These are phyloP conservation scores for Dicrostonyx torquatus DNA, from an alignment of 2,797 vertebrate genomes.

Conservation along the genomic window DNA sequence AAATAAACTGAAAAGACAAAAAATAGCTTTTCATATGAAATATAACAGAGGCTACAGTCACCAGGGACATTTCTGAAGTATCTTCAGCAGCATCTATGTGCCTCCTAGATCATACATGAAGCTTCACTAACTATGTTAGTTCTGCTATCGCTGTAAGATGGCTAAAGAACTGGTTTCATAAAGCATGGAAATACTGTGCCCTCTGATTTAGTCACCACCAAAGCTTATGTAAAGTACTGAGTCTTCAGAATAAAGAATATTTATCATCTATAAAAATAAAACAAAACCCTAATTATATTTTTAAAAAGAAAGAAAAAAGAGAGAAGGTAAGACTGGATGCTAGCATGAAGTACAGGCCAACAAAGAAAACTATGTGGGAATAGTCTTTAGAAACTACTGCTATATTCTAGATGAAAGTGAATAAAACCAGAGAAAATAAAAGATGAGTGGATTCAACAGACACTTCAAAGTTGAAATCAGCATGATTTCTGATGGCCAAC, in stretches of 20 bases:
- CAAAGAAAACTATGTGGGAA: not conserved
- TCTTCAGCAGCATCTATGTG: not conserved
- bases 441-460: conserved; percentile 18
- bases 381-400: not conserved
- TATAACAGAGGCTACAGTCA: not conserved
- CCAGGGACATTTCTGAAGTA: not conserved
- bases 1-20: not conserved
- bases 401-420: conserved; percentile 10
- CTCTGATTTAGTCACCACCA: not conserved
- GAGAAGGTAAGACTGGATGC: not conserved
- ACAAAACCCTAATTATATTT: not conserved
- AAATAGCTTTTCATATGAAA: not conserved
- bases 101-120: not conserved
- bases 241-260: not conserved
- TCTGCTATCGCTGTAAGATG: not conserved
- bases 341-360: not conserved
- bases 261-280: not conserved
- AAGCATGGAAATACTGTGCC: not conserved
- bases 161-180: not conserved
- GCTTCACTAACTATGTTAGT: not conserved
- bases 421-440: not conserved
- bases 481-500: not conserved
- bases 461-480: conserved; percentile 51
- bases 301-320: too few species aligned
- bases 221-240: not conserved